phyloP scores from a whole-genome alignment of 2,797 vertebrate genomes.

The Picus viridis region DNA sequence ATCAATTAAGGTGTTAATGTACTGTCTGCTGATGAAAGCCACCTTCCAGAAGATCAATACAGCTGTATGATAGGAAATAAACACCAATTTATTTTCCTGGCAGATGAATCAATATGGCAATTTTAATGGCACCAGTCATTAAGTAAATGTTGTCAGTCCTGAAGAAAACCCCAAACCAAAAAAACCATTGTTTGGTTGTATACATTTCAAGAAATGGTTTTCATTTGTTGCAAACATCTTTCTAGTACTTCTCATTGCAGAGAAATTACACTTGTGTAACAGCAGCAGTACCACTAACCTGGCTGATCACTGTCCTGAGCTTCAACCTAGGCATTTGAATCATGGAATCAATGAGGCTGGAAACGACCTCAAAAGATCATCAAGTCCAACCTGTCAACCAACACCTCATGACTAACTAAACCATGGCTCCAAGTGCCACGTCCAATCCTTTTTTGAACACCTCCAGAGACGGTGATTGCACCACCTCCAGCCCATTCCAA shows the following conservation, averaged over 20 bases:
- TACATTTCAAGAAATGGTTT: slow-evolving; percentile 9
- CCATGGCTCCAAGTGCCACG: too few relatives aligned
- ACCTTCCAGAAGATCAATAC: slow-evolving; percentile 34
- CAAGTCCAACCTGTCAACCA: too few relatives aligned
- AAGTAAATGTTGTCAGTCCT: slow-evolving; percentile 28
- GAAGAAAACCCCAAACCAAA: not conserved
- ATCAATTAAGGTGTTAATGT: slow-evolving; percentile 60
- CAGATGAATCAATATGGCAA: slow-evolving; percentile 49
- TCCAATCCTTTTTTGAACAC: too few relatives aligned
- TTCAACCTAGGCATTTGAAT: not conserved
- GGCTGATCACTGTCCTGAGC: not conserved
- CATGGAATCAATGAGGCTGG: too few relatives aligned
- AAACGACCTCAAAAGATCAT: too few relatives aligned
- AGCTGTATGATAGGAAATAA: not conserved
- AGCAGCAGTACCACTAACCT: not conserved
- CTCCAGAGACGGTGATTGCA: too few relatives aligned
- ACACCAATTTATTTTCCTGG: slow-evolving; percentile 62
- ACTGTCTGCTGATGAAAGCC: slow-evolving; percentile 27
- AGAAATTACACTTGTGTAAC: not conserved
- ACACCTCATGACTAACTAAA: too few relatives aligned
- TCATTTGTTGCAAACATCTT: not conserved
- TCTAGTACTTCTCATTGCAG: not conserved
- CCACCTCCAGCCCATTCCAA: too few relatives aligned
- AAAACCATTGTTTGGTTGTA: not conserved
- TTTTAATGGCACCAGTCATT: slow-evolving; percentile 49